Evolutionary conservation across 2,113 vertebrate species (phyloP), one percentile per base, ranked within the genome.

Genomic region (Caretta caretta): DNA sequence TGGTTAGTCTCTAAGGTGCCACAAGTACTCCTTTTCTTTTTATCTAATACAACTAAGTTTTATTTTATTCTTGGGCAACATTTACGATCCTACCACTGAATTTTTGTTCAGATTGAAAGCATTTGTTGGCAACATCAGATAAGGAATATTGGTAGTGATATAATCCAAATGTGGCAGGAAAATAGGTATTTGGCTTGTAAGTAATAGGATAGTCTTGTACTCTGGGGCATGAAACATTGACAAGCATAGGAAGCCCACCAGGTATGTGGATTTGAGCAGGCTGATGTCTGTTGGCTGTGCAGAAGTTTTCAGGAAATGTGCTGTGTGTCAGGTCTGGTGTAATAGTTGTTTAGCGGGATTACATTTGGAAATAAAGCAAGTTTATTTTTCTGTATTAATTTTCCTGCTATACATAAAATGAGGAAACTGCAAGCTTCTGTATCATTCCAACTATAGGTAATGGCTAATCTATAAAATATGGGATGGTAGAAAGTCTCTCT

Each of bases 241-340:
- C 6, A 54, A 31, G 3, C 6, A 59, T 11, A 2, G 42, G 14
- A 84, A 91, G 22, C 8, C 2, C 0, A 38, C 2, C 2, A 49
- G 1, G 76, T 88, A 5, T 83, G 19, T 49, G 59, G 3, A 10
- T 78, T 19, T 5, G 2, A 78, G 0, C 78, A 57, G 31, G 57
- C 3, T n/a, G 10, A 17, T 35, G 89, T 83, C 81, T 79, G 38
- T 75, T 83, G 87, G 89, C 46, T 79, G 42, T 24, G 81, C 25
- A 96, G 31, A 90, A 87, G 65, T 25, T 75, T 31, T 42, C 9
- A 8, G 50, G 5, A 76, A n/a, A 24, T 2, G 12, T 13, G n/a
- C 4, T 42, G 27, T 88, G 14, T 9, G 14, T 2, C n/a, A 86
- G 31, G 11, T 38, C 29, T 62, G 29, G 13, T 62, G 59, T 11